Evolutionary conservation across 2,888 invertebrate genomes (phyloP).

Genomic region (Seira ritae): DNA sequence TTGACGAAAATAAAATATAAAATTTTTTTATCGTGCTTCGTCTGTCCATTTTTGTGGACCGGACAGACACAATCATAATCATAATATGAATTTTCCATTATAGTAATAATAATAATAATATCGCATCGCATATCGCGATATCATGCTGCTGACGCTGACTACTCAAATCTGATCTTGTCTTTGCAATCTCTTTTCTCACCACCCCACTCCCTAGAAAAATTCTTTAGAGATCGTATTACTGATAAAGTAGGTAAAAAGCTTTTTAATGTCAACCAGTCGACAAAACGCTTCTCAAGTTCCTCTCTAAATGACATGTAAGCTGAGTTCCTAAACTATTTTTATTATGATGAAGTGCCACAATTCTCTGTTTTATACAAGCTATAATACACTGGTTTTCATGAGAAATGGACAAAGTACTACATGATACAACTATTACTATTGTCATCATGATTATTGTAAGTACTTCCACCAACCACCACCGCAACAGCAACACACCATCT

Average conservation of each 20-base stretch:
- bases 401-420: too few species aligned
- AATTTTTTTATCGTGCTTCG: not conserved
- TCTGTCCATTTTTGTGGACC: not conserved
- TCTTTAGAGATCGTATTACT: constrained; percentile 34
- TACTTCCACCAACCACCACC: too few species aligned
- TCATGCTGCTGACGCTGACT: constrained; percentile 28
- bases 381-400: too few species aligned
- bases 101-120: too few species aligned
- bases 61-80: not conserved
- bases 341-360: not conserved
- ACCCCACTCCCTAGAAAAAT: constrained; percentile 2
- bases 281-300: not conserved
- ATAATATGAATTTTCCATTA: too few species aligned
- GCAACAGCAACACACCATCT: too few species aligned
- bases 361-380: too few species aligned
- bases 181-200: constrained; percentile 18
- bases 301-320: too few species aligned
- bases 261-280: constrained; percentile 23
- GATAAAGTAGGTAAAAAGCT: constrained; percentile 33
- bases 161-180: constrained; percentile 19
- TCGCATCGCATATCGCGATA: not conserved
- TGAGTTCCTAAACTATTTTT: too few species aligned
- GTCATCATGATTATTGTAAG: too few species aligned
- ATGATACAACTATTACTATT: too few species aligned
- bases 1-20: not conserved